phyloP scores from a whole-genome alignment of 2,888 invertebrate species.

The Drosophila mettleri region DNA sequence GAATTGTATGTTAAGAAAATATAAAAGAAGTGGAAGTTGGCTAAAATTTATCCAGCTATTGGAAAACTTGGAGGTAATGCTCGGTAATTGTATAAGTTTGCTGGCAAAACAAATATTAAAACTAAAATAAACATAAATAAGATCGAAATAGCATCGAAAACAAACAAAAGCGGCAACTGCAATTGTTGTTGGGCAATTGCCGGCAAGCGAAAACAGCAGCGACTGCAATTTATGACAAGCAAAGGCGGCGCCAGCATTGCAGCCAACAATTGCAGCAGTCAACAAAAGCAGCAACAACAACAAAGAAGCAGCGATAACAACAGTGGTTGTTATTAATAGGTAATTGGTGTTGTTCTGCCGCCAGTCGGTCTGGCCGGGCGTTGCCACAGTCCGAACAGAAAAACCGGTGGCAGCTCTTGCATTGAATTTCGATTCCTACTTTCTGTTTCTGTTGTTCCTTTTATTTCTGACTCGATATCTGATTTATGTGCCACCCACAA shows the following conservation, averaged over 20 bases:
- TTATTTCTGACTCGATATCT: constrained; percentile 44
- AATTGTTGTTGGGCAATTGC: constrained; percentile 63
- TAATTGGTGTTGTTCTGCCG: constrained; percentile 66
- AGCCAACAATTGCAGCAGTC: constrained; percentile 53
- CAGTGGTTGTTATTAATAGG: constrained; percentile 59
- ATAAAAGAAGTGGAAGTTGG: no score
- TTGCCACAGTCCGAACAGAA: constrained; percentile 51
- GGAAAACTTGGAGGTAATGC: not conserved
- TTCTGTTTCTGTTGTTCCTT: constrained; percentile 24
- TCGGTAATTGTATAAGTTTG: no score
- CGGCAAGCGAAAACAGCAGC: constrained; percentile 49
- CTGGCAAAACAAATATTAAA: constrained; percentile 11
- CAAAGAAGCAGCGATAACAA: constrained; percentile 27
- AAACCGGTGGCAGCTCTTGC: constrained; percentile 56
- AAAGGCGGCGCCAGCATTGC: constrained; percentile 60
- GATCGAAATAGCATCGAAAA: constrained; percentile 28
- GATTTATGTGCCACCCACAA: constrained; percentile 47
- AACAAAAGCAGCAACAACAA: constrained; percentile 24
- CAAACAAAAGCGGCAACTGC: constrained; percentile 54
- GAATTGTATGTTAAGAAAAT: no score
- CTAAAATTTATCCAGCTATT: no score
- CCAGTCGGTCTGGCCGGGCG: constrained; percentile 47
- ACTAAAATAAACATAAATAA: constrained; percentile 22
- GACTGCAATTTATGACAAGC: constrained; percentile 66
- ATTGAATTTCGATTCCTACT: constrained; percentile 57